Base-by-base conservation (phyloP, 2,888 invertebrate species). In the Fragum fragum region DNA sequence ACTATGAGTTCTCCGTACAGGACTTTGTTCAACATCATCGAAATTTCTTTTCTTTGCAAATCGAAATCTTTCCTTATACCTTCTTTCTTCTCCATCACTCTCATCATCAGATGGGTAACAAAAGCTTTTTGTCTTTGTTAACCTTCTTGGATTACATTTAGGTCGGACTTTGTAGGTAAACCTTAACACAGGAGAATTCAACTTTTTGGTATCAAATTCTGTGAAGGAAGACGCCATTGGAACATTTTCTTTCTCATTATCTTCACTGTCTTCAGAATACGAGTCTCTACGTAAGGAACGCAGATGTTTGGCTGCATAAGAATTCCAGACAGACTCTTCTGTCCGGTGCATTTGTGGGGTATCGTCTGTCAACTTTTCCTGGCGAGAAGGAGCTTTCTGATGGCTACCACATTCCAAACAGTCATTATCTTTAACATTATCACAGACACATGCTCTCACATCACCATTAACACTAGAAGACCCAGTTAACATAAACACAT, bases 271-370 rank as follows among this genome's bases (percentile, higher is more conserved):
- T 52, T 90, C 91, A 0, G 86, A 86, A 47, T 89, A 89, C 0
- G 90, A 90, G 2, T 90, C 91, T 36, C 90, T 87, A 18, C 91
- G 81, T 86, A 93, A 88, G 11, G 89, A 90, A 11, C 91, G 88
- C 59, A 93, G 82, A 73, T 91, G 91, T 55, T 88, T 81, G 0
- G 93, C 92, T 1, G 93, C 90, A 76, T 90, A 92, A 0, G 92
- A 92, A 53, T 90, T 91, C 88, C 88, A 88, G 32, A 92, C 88
- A 7, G 92, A 88, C 72, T 91, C 90, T 47, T 90, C 86, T 1
- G 90, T 89, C 23, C 92, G 79, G 75, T 91, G 90, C 84, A 92
- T 89, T 72, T 91, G 89, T 1, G 92, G 92, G 23, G 92, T 92
- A 42, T 88, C 88, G 70, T 91, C 91, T 2, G 85, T 84, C 14